Conservation (phyloP, 1,140 invertebrate species). For the Drosophila ohnishii region DNA sequence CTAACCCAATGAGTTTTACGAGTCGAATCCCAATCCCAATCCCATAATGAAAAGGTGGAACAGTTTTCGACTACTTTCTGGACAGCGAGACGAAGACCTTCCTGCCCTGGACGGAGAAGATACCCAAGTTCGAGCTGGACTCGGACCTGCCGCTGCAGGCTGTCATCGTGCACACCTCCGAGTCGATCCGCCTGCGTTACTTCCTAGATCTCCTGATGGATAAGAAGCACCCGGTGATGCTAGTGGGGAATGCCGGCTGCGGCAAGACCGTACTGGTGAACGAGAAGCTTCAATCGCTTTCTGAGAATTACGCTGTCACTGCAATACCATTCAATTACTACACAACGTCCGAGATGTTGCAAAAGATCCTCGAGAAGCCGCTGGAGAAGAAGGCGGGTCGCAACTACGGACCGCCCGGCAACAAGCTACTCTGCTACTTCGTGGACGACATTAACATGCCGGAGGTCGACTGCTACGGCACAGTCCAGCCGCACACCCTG, state of each 20-base stretch:
- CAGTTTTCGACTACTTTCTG: slow-evolving; percentile 97
- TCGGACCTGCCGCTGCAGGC: slow-evolving; percentile 96
- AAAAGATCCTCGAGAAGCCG: slow-evolving; percentile 97
- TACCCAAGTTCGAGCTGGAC: slow-evolving; percentile 95
- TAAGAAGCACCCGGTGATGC: slow-evolving; percentile 94
- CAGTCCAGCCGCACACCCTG: slow-evolving; percentile 97
- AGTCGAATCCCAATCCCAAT: neutral
- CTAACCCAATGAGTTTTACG: neutral
- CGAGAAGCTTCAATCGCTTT: slow-evolving; percentile 91
- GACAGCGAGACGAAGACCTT: slow-evolving; percentile 95
- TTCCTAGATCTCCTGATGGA: slow-evolving; percentile 96
- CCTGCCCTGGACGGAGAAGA: slow-evolving; percentile 93
- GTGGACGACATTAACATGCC: slow-evolving; percentile 99
- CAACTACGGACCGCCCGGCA: slow-evolving; percentile 97
- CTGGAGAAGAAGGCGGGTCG: slow-evolving; percentile 98
- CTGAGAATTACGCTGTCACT: slow-evolving; percentile 94
- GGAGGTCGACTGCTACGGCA: slow-evolving; percentile 96
- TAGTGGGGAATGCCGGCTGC: slow-evolving; percentile 95
- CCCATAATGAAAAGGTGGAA: slow-evolving; percentile 84
- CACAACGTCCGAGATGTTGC: slow-evolving; percentile 97
- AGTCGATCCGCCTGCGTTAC: slow-evolving; percentile 94
- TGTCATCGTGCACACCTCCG: slow-evolving; percentile 95
- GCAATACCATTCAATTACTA: slow-evolving; percentile 99
- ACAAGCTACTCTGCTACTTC: slow-evolving; percentile 97
- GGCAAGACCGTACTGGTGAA: slow-evolving; percentile 95